These are phyloP conservation scores for Pedionomus torquatus DNA, from an alignment of 2,113 vertebrate genomes.

Conservation along the genomic window DNA sequence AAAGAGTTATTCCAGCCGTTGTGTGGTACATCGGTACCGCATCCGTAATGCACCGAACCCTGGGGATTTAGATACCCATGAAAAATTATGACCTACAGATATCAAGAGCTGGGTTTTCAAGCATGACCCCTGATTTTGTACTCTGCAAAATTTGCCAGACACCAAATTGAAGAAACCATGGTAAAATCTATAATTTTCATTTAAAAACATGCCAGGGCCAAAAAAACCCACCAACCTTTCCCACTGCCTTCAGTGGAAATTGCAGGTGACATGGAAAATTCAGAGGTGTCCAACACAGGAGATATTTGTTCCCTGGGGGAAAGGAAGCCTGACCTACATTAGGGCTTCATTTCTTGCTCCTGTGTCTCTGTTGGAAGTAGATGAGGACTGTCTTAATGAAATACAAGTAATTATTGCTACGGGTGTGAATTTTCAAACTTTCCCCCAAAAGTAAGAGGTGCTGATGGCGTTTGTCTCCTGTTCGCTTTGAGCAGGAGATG, in stretches of 20 bases:
- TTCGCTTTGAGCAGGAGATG: not conserved
- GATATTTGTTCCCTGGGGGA: accelerated
- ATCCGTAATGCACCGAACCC: accelerated
- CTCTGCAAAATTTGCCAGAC: not conserved
- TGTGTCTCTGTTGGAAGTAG: not conserved
- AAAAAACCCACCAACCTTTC: not conserved
- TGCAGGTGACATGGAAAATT: not conserved
- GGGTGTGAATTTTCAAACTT: not conserved
- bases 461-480: not conserved
- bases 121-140: not conserved
- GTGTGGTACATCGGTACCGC: not conserved
- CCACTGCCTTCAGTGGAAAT: not conserved
- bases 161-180: not conserved
- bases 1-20: not conserved
- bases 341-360: not conserved
- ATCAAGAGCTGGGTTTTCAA: not conserved
- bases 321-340: not conserved
- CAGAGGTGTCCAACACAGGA: not conserved
- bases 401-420: not conserved
- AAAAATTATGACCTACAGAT: not conserved
- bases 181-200: not conserved
- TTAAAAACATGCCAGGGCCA: not conserved
- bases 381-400: not conserved
- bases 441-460: not conserved
- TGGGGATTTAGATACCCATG: not conserved